Conservation (phyloP, 2,888 invertebrate genomes). For the Rhopalosiphum nymphaeae region DNA sequence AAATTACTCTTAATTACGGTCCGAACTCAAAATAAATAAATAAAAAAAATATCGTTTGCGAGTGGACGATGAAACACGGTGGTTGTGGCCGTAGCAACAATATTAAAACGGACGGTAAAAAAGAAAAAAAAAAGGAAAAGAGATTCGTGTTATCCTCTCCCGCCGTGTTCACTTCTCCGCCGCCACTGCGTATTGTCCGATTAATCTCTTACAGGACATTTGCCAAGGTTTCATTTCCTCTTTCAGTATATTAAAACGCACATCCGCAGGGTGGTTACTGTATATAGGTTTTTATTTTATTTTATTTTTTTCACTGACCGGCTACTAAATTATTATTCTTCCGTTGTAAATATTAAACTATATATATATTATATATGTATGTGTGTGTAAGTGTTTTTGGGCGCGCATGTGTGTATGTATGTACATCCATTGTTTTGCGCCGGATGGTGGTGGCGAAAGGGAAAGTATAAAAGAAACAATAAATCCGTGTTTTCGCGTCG, state of each 20-base stretch:
- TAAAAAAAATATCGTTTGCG: neutral
- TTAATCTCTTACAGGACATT: constrained; percentile 65
- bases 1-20: constrained; percentile 61
- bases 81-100: neutral
- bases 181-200: constrained; percentile 19
- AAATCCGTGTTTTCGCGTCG: constrained; percentile 11
- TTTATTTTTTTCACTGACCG: neutral
- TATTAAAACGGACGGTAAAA: neutral
- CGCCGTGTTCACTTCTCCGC: neutral
- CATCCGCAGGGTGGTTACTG: constrained; percentile 6
- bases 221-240: constrained; percentile 61
- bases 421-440: neutral
- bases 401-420: neutral
- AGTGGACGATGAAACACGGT: neutral
- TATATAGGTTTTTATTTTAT: constrained; percentile 7
- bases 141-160: constrained; percentile 30
- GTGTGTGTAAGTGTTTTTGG: neutral
- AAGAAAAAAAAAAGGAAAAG: neutral
- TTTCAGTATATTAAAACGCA: constrained; percentile 50
- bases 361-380: neutral
- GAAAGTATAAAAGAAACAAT: constrained; percentile 13
- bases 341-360: neutral
- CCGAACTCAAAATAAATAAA: constrained; percentile 22
- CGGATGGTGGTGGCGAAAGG: neutral
- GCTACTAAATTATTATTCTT: constrained; percentile 36